Conservation (phyloP, 2,888 invertebrate species). For the Chalcis sispes region DNA sequence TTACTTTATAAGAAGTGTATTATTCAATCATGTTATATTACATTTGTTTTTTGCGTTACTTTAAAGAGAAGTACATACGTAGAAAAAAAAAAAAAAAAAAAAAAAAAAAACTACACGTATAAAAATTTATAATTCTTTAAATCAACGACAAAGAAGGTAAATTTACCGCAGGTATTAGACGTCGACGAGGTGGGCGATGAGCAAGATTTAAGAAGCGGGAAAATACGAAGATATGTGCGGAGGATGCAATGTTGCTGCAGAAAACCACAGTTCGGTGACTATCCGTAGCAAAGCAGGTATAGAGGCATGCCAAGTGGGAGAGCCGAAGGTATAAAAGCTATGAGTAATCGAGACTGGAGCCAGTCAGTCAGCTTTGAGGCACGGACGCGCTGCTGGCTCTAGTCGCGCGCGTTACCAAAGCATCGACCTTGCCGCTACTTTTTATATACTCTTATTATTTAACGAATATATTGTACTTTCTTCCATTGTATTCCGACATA, state of each 20-base stretch:
- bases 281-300: neutral
- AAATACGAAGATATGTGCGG: too few species aligned
- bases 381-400: constrained; percentile 18
- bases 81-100: neutral
- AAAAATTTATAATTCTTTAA: neutral
- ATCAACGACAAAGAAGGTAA: too few species aligned
- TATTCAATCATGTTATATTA: too few species aligned
- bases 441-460: too few species aligned
- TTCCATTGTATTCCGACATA: too few species aligned
- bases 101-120: neutral
- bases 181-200: neutral
- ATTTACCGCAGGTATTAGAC: neutral
- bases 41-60: too few species aligned
- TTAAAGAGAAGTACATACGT: too few species aligned
- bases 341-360: constrained; percentile 28
- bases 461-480: too few species aligned
- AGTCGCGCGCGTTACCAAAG: constrained; percentile 15
- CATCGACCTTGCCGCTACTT: neutral
- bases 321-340: constrained; percentile 56
- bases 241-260: too few species aligned
- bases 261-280: too few species aligned
- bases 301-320: constrained; percentile 45
- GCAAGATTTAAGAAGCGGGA: neutral
- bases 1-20: too few species aligned
- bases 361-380: constrained; percentile 39